phyloP scores from a whole-genome alignment of 2,113 vertebrate genomes.

The Todiramphus saurophagus region DNA sequence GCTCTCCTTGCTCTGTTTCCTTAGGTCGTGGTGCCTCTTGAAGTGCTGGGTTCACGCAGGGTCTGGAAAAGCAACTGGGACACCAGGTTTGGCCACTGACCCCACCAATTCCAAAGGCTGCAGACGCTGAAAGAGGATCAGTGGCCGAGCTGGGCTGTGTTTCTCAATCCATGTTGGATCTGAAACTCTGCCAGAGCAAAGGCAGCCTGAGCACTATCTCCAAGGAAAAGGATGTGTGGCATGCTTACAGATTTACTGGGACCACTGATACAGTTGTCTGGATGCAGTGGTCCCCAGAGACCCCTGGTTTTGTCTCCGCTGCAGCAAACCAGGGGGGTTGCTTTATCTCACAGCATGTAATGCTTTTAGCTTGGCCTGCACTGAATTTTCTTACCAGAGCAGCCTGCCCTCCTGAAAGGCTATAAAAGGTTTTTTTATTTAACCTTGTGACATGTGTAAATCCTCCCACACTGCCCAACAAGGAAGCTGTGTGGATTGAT shows the following conservation, averaged over 20 bases:
- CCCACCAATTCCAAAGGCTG: neutral
- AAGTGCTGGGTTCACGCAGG: neutral
- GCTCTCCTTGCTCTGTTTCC: neutral
- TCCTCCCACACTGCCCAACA: neutral
- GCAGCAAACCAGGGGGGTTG: neutral
- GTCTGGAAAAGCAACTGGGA: neutral
- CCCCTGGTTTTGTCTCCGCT: neutral
- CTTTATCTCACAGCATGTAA: neutral
- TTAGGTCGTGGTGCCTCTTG: neutral
- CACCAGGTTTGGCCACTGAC: neutral
- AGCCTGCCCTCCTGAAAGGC: neutral
- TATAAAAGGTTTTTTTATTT: constrained; percentile 7
- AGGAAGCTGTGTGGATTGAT: neutral
- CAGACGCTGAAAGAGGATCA: neutral
- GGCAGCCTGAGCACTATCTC: neutral
- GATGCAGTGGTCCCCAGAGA: neutral
- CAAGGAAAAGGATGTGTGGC: neutral
- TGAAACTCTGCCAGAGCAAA: neutral
- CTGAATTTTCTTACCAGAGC: neutral
- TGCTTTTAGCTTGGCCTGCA: neutral
- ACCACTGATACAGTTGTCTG: neutral
- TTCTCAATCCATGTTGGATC: neutral
- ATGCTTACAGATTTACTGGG: neutral
- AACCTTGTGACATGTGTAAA: neutral
- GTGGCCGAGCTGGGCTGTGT: neutral